Evolutionary conservation across 2,888 invertebrate species (phyloP).

Genomic region (Criorhina ranunculi): DNA sequence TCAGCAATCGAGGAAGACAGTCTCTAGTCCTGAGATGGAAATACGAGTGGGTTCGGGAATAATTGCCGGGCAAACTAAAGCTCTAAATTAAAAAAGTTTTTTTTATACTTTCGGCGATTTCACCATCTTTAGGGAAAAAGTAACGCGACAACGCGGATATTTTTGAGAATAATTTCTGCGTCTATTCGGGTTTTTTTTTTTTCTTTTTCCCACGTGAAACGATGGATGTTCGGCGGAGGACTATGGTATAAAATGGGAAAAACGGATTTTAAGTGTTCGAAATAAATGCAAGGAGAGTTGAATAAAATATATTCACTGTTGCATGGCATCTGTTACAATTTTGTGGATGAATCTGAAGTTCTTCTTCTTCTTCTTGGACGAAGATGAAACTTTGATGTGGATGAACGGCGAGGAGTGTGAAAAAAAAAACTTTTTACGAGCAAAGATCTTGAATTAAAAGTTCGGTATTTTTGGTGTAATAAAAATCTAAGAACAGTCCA

Average conservation of each 20-base stretch:
- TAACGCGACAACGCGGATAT: slow-evolving; percentile 48
- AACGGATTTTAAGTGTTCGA: slow-evolving; percentile 66
- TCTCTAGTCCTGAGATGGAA: slow-evolving; percentile 12
- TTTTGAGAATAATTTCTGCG: slow-evolving; percentile 28
- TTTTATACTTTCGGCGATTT: slow-evolving; percentile 41
- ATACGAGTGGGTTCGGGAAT: slow-evolving; percentile 38
- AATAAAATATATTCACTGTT: slow-evolving; percentile 69
- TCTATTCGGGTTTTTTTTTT: slow-evolving; percentile 8
- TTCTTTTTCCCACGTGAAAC: slow-evolving; percentile 5
- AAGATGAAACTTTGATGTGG: slow-evolving; percentile 8
- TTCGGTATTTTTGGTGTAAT: slow-evolving; percentile 52
- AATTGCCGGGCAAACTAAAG: slow-evolving; percentile 66
- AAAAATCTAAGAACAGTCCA: slow-evolving; percentile 46
- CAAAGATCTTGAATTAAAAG: slow-evolving; percentile 67
- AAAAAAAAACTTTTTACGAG: slow-evolving; percentile 67
- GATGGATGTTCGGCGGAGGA: neutral
- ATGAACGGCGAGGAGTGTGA: neutral
- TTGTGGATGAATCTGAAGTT: slow-evolving; percentile 64
- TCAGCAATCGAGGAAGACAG: slow-evolving; percentile 17
- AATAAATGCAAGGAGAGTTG: slow-evolving; percentile 60
- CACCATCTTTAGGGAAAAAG: slow-evolving; percentile 48
- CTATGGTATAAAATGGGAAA: slow-evolving; percentile 47
- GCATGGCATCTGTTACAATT: slow-evolving; percentile 74
- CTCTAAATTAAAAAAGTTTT: slow-evolving; percentile 75
- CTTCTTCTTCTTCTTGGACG: slow-evolving; percentile 27